Evolutionary conservation across 2,888 invertebrate genomes (phyloP).

Genomic region (Parelbella ahira): DNA sequence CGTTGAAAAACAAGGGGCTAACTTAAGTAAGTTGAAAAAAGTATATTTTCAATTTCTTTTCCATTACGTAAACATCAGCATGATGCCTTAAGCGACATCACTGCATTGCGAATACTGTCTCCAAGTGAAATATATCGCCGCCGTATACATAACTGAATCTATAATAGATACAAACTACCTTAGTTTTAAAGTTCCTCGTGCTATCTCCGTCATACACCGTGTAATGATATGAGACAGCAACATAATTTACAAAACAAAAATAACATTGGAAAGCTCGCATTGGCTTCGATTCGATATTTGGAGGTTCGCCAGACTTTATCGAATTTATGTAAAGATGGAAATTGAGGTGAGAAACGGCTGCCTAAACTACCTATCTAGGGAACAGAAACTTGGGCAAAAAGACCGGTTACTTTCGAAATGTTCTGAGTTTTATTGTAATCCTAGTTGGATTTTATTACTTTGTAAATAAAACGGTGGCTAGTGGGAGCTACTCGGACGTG

Average conservation of each 20-base stretch:
- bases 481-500: neutral
- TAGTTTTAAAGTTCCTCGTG: slow-evolving; percentile 25
- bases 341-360: slow-evolving; percentile 59
- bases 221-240: slow-evolving; percentile 34
- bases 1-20: too few species aligned
- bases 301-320: slow-evolving; percentile 62
- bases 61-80: slow-evolving; percentile 12
- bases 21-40: too few species aligned
- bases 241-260: slow-evolving; percentile 39
- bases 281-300: slow-evolving; percentile 45
- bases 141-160: slow-evolving; percentile 12
- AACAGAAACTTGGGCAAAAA: slow-evolving; percentile 26
- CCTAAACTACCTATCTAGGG: slow-evolving; percentile 37
- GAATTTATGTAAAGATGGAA: slow-evolving; percentile 66
- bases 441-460: slow-evolving; percentile 12
- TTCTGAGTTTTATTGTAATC: slow-evolving; percentile 22
- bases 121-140: slow-evolving; percentile 25
- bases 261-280: slow-evolving; percentile 35
- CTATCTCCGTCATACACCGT: slow-evolving; percentile 28
- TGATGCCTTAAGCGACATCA: slow-evolving; percentile 18
- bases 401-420: slow-evolving; percentile 9
- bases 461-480: slow-evolving; percentile 11
- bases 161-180: slow-evolving; percentile 24
- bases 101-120: slow-evolving; percentile 33
- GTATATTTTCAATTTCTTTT: too few species aligned